Conservation (phyloP, 2,113 vertebrate genomes). For the Plecotus auritus region DNA sequence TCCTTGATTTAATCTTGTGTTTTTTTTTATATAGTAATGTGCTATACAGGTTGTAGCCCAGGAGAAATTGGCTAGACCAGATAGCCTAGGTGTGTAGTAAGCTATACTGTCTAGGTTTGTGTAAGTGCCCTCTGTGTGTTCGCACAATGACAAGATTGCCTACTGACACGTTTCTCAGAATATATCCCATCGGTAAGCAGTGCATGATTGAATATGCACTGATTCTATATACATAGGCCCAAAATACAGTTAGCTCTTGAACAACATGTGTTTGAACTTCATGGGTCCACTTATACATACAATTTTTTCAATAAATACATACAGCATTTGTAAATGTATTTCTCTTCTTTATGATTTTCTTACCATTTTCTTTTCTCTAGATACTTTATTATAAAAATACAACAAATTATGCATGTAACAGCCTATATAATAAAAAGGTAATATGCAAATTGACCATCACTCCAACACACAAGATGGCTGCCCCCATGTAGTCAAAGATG, state of each 20-base stretch:
- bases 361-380: neutral
- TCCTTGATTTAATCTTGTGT: neutral
- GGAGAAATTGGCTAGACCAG: neutral
- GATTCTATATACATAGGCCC: neutral
- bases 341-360: neutral
- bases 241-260: neutral
- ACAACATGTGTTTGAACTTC: neutral
- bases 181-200: neutral
- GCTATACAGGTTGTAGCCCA: neutral
- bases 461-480: no score
- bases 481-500: no score
- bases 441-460: no score
- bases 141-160: neutral
- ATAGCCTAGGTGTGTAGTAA: neutral
- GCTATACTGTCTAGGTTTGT: neutral
- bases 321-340: neutral
- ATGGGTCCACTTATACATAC: neutral
- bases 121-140: neutral
- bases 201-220: neutral
- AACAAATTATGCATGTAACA: neutral
- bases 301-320: neutral
- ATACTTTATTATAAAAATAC: neutral
- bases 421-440: no score
- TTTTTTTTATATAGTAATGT: neutral
- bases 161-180: neutral